Evolutionary conservation across 2,888 invertebrate genomes (phyloP).

Genomic region (Cabera pusaria): DNA sequence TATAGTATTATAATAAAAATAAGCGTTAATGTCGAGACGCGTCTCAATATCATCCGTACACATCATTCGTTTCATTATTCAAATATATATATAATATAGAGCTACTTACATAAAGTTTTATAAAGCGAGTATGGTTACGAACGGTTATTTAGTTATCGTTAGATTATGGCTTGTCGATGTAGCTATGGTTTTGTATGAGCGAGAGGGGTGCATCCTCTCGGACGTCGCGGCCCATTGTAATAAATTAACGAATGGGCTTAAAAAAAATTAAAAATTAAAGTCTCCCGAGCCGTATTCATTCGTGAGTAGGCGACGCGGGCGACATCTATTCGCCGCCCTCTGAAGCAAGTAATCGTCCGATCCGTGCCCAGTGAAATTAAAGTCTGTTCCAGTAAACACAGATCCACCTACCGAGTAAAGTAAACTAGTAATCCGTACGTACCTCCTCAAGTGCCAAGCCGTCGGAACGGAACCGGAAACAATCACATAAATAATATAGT

Average conservation of each 20-base stretch:
- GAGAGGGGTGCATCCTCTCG: constrained; percentile 35
- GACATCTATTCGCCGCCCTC: constrained; percentile 7
- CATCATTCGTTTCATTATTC: constrained; percentile 69
- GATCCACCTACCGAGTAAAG: neutral
- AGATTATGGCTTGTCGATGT: constrained; percentile 70
- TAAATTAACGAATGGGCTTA: constrained; percentile 19
- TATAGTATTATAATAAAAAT: constrained; percentile 16
- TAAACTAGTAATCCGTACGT: constrained; percentile 35
- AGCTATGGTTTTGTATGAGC: constrained; percentile 60
- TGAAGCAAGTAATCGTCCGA: constrained; percentile 36
- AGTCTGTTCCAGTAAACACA: constrained; percentile 6
- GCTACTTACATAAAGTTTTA: constrained; percentile 45
- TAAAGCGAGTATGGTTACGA: constrained; percentile 45
- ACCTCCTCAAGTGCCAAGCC: constrained; percentile 73
- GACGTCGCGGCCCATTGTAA: constrained; percentile 40
- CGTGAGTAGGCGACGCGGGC: constrained; percentile 21
- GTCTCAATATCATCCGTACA: constrained; percentile 72
- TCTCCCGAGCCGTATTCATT: too few relatives aligned
- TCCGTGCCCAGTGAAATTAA: constrained; percentile 17
- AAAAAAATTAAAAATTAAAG: too few relatives aligned
- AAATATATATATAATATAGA: constrained; percentile 48
- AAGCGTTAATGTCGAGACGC: constrained; percentile 33
- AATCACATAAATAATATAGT: constrained; percentile 60
- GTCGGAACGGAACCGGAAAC: constrained; percentile 53
- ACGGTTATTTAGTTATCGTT: constrained; percentile 67